Evolutionary conservation across 2,888 invertebrate species (phyloP).

Genomic region (Gandaritis pyraliata): DNA sequence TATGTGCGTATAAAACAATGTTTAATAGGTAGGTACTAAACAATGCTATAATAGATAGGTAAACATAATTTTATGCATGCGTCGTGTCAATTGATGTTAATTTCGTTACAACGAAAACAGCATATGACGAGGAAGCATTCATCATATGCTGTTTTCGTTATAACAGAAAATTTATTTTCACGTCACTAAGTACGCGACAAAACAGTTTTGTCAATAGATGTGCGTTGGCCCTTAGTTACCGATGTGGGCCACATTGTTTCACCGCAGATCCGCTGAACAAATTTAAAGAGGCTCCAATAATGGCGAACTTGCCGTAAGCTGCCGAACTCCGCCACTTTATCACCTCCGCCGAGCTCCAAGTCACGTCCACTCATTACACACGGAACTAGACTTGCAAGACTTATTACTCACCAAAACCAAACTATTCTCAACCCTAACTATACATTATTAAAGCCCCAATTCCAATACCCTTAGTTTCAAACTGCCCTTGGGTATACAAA

Average conservation of each 20-base stretch:
- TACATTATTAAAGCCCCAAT: not conserved
- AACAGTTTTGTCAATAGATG: too few species aligned
- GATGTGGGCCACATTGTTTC: conserved; percentile 29
- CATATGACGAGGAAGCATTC: too few species aligned
- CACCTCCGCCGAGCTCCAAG: conserved; percentile 30
- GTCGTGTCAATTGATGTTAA: too few species aligned
- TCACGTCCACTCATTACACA: conserved; percentile 44
- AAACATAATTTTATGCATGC: too few species aligned
- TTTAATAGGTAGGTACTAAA: too few species aligned
- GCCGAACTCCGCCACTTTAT: conserved; percentile 33
- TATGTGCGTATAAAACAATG: too few species aligned
- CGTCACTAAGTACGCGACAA: too few species aligned
- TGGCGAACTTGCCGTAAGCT: conserved; percentile 19
- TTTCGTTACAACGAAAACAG: too few species aligned
- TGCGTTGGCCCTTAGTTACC: too few species aligned
- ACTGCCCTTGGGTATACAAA: conserved; percentile 8
- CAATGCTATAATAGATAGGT: too few species aligned
- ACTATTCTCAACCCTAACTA: not conserved
- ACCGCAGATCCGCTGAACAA: conserved; percentile 15
- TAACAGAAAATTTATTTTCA: too few species aligned
- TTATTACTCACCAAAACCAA: conserved; percentile 21
- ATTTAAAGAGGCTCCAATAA: conserved; percentile 30
- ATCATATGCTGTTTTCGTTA: too few species aligned
- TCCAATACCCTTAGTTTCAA: not conserved
- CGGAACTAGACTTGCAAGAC: conserved; percentile 36